Percentiles rank a stretch among this genome's conserved stretches.
These are phyloP conservation scores for Trichogramma dendrolimi DNA, from an alignment of 2,888 invertebrate species.

Conservation along the genomic window DNA sequence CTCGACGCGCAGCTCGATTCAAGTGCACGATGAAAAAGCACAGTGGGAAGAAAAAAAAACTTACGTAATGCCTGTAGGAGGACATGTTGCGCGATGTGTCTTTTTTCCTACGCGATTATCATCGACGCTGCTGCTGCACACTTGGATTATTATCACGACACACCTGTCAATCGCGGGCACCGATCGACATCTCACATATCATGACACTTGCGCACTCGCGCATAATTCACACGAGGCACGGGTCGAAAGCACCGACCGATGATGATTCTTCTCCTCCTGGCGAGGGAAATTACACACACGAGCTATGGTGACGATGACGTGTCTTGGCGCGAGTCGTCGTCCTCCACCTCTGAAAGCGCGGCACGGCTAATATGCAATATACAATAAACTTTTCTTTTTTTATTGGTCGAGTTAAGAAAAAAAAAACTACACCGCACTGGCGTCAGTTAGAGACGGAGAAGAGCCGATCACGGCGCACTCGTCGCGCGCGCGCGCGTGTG, in stretches of 20 bases:
- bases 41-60: slow-evolving; percentile 28
- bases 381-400: no score
- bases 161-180: no score
- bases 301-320: no score
- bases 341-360: no score
- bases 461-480: not conserved
- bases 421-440: not conserved
- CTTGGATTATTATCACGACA: no score
- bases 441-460: slow-evolving; percentile 1
- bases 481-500: slow-evolving; percentile 22
- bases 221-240: no score
- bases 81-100: slow-evolving; percentile 35
- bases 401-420: no score
- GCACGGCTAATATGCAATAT: no score
- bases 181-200: no score
- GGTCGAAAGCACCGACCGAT: no score
- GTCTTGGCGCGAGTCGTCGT: no score
- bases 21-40: not conserved
- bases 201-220: no score
- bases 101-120: not conserved
- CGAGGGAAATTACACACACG: not conserved
- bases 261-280: not conserved
- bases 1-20: not conserved
- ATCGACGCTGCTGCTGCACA: not conserved
- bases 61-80: slow-evolving; percentile 49